phyloP scores from a whole-genome alignment of 2,797 vertebrate genomes.

The Tamandua tetradactyla region DNA sequence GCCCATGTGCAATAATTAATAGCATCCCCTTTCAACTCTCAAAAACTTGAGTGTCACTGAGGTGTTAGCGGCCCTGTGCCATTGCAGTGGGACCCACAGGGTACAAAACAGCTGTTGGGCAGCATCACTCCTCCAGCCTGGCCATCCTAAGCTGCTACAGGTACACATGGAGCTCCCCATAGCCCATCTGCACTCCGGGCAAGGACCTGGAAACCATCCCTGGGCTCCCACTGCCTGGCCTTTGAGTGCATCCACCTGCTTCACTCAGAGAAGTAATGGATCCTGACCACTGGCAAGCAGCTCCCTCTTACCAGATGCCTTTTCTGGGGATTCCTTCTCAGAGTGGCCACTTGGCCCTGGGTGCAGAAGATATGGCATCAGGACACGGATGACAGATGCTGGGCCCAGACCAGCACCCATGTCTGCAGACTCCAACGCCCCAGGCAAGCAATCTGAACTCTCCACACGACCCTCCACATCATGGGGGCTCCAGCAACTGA shows the following conservation, averaged over 20 bases:
- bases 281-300: not conserved
- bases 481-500: rapidly evolving
- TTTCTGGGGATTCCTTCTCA: rapidly evolving
- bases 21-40: not conserved
- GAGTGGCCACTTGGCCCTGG: not conserved
- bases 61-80: not conserved
- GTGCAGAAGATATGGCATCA: not conserved
- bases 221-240: rapidly evolving
- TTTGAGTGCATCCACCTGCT: rapidly evolving
- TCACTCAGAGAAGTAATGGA: not conserved
- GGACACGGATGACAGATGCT: not conserved
- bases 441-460: not conserved
- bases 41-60: not conserved
- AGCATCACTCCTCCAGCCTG: not conserved
- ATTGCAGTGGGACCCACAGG: too few relatives aligned
- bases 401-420: rapidly evolving
- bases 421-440: not conserved
- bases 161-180: not conserved
- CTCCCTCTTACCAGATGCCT: not conserved
- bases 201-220: not conserved
- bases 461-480: not conserved
- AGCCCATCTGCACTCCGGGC: rapidly evolving
- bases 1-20: not conserved
- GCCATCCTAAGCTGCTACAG: not conserved
- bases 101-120: rapidly evolving